These are phyloP conservation scores for Coilia nasus DNA, from an alignment of 2,797 vertebrate genomes.

Conservation along the genomic window DNA sequence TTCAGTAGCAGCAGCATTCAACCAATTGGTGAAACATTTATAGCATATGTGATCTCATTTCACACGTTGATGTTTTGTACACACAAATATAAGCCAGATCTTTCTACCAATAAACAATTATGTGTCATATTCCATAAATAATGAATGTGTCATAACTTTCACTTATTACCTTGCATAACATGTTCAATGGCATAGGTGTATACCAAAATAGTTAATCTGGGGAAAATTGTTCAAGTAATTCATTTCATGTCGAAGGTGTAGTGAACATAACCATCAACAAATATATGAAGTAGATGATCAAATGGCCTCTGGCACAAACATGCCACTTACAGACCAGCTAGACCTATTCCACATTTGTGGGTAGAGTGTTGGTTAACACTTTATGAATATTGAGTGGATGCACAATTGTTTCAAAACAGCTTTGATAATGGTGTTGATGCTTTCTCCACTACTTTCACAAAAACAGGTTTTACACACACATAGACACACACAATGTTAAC, in stretches of 20 bases:
- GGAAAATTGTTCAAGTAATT: not conserved
- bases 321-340: not conserved
- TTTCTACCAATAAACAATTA: not conserved
- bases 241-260: not conserved
- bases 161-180: not conserved
- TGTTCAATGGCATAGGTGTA: not conserved
- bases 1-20: not conserved
- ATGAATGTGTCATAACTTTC: not conserved
- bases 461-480: not conserved
- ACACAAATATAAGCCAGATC: not conserved
- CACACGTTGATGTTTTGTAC: not conserved
- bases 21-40: not conserved
- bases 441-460: not conserved
- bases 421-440: not conserved
- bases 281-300: not conserved
- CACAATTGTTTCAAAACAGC: not conserved
- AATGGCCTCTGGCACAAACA: not conserved
- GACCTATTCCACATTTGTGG: not conserved
- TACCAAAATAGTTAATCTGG: not conserved
- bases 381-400: not conserved
- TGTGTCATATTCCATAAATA: too few relatives aligned
- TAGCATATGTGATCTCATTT: not conserved
- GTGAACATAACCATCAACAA: not conserved
- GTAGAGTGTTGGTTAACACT: not conserved
- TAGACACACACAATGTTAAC: not conserved